Conservation (phyloP, 2,888 invertebrate species). For the Lepas anatifera region DNA sequence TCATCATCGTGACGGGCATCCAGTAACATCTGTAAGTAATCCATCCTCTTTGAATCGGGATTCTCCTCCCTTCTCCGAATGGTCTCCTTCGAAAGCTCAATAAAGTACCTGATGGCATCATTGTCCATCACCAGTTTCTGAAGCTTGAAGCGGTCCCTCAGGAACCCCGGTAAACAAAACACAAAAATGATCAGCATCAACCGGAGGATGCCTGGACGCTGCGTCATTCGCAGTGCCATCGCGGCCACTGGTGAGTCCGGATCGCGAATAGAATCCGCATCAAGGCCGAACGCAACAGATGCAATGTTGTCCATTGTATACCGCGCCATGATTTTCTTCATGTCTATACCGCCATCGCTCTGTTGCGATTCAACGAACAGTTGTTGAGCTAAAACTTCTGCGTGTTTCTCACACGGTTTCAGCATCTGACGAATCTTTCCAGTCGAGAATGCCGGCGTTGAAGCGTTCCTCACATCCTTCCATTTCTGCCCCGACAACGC, state of each 20-base stretch:
- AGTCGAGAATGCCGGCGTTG: neutral
- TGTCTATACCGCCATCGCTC: neutral
- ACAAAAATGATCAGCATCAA: too few species aligned
- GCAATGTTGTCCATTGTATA: slow-evolving; percentile 11
- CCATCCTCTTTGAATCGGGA: neutral
- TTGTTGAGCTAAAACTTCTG: neutral
- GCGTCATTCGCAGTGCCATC: neutral
- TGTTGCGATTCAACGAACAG: neutral
- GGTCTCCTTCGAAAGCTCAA: too few species aligned
- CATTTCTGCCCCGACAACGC: neutral
- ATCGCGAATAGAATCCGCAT: neutral
- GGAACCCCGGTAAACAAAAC: neutral
- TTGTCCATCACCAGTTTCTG: too few species aligned
- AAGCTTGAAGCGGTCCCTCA: neutral
- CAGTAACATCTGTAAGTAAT: neutral
- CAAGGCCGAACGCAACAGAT: neutral
- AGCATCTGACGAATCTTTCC: neutral
- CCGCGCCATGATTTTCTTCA: neutral
- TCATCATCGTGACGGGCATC: slow-evolving; percentile 28
- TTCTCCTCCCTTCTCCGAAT: too few species aligned
- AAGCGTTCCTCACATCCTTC: neutral
- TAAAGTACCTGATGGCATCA: too few species aligned
- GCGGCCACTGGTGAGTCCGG: too few species aligned
- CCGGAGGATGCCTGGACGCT: too few species aligned
- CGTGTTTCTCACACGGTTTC: neutral